A percentile compares a stretch with the other conserved stretches of the same genome.
phyloP scores from a whole-genome alignment of 2,888 invertebrate genomes.

The Antitype chi region DNA sequence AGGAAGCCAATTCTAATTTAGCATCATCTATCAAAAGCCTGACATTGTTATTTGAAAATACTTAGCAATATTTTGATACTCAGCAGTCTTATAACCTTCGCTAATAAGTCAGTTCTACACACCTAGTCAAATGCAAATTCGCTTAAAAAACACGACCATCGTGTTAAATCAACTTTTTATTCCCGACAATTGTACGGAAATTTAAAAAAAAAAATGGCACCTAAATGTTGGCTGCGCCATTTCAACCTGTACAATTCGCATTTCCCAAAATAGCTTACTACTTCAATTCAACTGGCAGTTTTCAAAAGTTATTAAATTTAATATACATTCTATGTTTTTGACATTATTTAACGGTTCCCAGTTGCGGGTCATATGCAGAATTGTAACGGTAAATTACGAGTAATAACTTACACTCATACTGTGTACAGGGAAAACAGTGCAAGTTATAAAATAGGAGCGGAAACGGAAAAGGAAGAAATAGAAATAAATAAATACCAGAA shows the following conservation, averaged over 20 bases:
- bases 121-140: conserved; percentile 6
- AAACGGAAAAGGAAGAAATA: too few relatives aligned
- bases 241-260: conserved; percentile 7
- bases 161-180: conserved; percentile 18
- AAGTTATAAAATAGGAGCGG: conserved; percentile 29
- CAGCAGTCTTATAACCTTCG: background rate
- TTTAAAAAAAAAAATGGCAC: conserved; percentile 26
- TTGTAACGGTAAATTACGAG: conserved; percentile 59
- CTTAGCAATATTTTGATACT: background rate
- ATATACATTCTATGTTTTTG: conserved; percentile 58
- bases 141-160: background rate
- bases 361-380: conserved; percentile 59
- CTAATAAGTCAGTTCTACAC: background rate
- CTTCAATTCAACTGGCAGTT: conserved; percentile 41
- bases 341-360: conserved; percentile 52
- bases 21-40: background rate
- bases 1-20: too few relatives aligned
- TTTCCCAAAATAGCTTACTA: conserved; percentile 30
- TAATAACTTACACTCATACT: conserved; percentile 55
- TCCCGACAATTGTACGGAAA: background rate
- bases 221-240: conserved; percentile 12
- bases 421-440: conserved; percentile 30
- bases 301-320: conserved; percentile 61
- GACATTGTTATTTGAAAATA: background rate
- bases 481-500: too few relatives aligned